These are phyloP conservation scores for Natrix natrix DNA, from an alignment of 2,797 vertebrate genomes.

Conservation along the genomic window DNA sequence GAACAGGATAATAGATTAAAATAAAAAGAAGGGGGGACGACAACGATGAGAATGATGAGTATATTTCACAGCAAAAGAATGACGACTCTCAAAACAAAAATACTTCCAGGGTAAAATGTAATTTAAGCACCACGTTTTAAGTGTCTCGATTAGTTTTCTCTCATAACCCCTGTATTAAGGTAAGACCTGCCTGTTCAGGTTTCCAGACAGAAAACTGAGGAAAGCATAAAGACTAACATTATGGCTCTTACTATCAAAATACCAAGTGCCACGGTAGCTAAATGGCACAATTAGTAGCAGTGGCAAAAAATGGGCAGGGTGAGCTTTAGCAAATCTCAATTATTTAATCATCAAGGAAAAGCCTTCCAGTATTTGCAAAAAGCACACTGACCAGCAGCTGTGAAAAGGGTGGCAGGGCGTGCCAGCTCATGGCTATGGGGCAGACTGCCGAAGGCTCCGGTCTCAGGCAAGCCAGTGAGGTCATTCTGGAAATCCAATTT, in stretches of 20 bases:
- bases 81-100: background rate
- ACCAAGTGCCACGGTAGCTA: background rate
- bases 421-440: constrained; percentile 82
- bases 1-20: background rate
- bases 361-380: background rate
- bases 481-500: constrained; percentile 88
- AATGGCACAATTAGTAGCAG: background rate
- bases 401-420: constrained; percentile 85
- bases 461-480: constrained; percentile 80
- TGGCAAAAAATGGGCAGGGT: background rate
- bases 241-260: background rate
- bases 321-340: background rate
- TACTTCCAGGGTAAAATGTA: background rate
- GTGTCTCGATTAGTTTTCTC: background rate
- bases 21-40: too few species aligned
- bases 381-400: constrained; percentile 76
- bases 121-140: background rate
- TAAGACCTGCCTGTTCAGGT: background rate
- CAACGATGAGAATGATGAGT: too few species aligned
- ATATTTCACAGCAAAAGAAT: background rate
- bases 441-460: constrained; percentile 75
- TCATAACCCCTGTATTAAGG: background rate
- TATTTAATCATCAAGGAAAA: background rate
- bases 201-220: background rate
- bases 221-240: background rate